Evolutionary conservation across 2,113 vertebrate species (phyloP), one percentile per base, ranked within the genome.

Genomic region (Coryphaenoides rupestris): DNA sequence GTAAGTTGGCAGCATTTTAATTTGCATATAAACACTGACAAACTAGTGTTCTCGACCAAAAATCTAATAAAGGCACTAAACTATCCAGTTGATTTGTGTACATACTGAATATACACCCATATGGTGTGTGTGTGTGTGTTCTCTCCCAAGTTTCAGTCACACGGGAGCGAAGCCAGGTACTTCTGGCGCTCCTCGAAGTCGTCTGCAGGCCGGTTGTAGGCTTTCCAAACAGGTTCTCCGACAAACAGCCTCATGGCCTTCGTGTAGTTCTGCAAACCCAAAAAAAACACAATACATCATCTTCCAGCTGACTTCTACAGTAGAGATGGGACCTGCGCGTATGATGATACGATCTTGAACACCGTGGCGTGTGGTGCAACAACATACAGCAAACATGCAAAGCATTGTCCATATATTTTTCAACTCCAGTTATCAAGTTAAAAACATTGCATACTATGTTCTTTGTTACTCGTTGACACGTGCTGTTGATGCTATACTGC

Each of bases 241-340:
- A 92, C 89, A 0, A 99, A 99, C 54, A 99, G 89, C 60, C 96
- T 89, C 96, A 99, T 98, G 40, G 93, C 96, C 79, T 97, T 97
- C 13, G 94, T 88, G 0, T 95, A 98, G 79, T 96, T 91, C 96
- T 99, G 65, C 15, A 59, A 75, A 40, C 13, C 2, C 33, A 62
- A 76, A 66, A 68, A n/a, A n/a, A n/a, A n/a, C 69, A 70, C 55
- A 23, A 1, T 15, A 12, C n/a, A n/a, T n/a, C n/a, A n/a, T n/a
- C n/a, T n/a, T n/a, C n/a, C n/a, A n/a, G n/a, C n/a, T n/a, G n/a
- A n/a, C n/a, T n/a, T 9, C 6, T 40, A 40, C 7, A 40, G 33
- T 40, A 12, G 2, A 40, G 5, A 40, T 9, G 33, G 9, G 9
- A 40, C 33, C 13, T 40, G 9, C 13, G 7, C 13, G 33, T 33